These are phyloP conservation scores for Steinernema carpocapsae DNA, from an alignment of 2,888 invertebrate genomes.

Conservation along the genomic window DNA sequence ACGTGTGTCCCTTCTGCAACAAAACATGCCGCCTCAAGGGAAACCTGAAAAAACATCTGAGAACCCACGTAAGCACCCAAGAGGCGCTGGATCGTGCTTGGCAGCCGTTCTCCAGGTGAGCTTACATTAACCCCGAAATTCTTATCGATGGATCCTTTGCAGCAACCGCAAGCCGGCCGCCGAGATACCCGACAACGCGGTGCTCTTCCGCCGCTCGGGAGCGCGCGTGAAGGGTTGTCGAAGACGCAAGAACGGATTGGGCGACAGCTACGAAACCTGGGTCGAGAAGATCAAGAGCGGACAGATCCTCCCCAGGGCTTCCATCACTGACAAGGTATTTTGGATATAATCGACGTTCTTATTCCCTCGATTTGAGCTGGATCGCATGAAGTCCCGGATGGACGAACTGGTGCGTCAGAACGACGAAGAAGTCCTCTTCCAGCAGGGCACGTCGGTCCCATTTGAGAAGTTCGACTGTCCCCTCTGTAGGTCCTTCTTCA, in stretches of 20 bases:
- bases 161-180: neutral
- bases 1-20: constrained; percentile 36
- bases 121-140: too few relatives aligned
- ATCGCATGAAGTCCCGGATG: neutral
- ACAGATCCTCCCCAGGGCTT: neutral
- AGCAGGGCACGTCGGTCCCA: neutral
- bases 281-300: neutral
- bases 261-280: neutral
- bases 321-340: neutral
- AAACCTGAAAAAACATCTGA: constrained; percentile 5
- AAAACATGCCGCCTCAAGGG: constrained; percentile 37
- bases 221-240: too few relatives aligned
- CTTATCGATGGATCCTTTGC: neutral
- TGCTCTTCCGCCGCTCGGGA: too few relatives aligned
- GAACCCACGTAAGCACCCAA: neutral
- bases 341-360: neutral
- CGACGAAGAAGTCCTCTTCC: neutral
- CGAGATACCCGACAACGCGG: too few relatives aligned
- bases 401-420: neutral
- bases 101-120: neutral
- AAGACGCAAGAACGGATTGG: too few relatives aligned
- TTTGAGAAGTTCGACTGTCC: constrained; percentile 1
- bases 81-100: neutral
- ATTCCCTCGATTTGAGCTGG: too few relatives aligned
- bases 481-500: neutral